These are phyloP conservation scores for Cuculus canorus DNA, from an alignment of 2,797 vertebrate species.

Conservation along the genomic window DNA sequence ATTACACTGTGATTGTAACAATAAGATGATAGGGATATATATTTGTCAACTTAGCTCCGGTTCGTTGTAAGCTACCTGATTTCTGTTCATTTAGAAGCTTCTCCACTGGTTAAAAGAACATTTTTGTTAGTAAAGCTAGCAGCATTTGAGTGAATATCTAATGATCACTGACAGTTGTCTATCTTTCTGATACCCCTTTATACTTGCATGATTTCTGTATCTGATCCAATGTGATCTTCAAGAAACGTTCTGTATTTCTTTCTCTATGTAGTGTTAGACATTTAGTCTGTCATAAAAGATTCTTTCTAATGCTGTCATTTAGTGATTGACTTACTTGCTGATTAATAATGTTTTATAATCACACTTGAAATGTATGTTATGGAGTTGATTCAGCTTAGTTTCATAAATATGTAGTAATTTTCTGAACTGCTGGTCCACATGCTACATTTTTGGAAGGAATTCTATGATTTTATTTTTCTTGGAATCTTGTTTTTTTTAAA, in stretches of 20 bases:
- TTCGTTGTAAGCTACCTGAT: background rate
- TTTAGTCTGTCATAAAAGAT: background rate
- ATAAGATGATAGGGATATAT: background rate
- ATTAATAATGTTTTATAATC: background rate
- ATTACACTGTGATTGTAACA: background rate
- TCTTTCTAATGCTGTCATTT: background rate
- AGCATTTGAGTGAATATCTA: background rate
- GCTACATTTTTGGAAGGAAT: background rate
- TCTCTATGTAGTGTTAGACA: background rate
- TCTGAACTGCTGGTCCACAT: background rate
- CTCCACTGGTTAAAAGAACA: background rate
- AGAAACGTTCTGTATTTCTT: background rate
- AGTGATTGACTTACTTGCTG: background rate
- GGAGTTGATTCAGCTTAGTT: background rate
- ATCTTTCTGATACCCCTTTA: background rate
- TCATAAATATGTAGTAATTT: background rate
- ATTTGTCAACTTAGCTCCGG: background rate
- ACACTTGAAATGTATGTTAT: background rate
- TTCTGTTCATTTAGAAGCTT: background rate
- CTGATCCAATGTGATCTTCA: background rate
- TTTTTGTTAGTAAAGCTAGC: background rate
- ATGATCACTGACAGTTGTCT: background rate
- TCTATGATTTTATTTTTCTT: background rate
- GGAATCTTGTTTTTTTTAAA: background rate
- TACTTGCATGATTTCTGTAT: background rate